Base-by-base conservation (phyloP, 2,888 invertebrate genomes). In the Lasioglossum morio region DNA sequence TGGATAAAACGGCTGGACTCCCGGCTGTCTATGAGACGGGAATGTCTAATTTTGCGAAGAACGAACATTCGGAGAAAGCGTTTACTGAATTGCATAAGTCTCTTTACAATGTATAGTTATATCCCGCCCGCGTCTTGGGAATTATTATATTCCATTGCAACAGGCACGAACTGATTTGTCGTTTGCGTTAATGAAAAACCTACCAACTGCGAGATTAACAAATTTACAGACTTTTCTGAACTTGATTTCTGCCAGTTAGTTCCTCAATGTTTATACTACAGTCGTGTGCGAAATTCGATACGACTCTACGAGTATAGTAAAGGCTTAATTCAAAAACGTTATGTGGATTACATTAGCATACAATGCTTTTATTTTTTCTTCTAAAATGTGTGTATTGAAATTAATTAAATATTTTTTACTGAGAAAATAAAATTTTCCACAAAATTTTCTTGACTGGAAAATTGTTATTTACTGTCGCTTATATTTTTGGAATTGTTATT, bases 41-140 rank as follows among this genome's bases (percentile, higher is more conserved):
- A 83, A 77, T 88, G 81, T 82, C 73, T 89, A 87, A 85, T 88
- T 89, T 75, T 48, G 37, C 40, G 30, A 23, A 66, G 34, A 34
- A 66, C 30, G 60, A 70, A 57, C 30, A 60, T 46, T 43, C 34
- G 37, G n/a, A n/a, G 37, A n/a, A 14, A 73, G 48, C 53, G 34
- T 73, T 53, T 73, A 73, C 34, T 12, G 34, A 73, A 34, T 34
- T 30, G 19, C 34, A 7, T 40, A 48, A 19, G 34, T 53, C 23
- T 53, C 5, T 3, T 34, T 48, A 34, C 23, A 48, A 40, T n/a
- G 37, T 27, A n/a, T 43, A 27, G 43, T 10, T n/a, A 40, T 72
- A 43, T 72, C 16, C n/a, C 43, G 43, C 3, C n/a, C 27, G 30
- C 10, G 4, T 72, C 27, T 30, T 23, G 23, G 46, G 12, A 40